A percentile compares a stretch with the other conserved stretches of the same genome.
These are phyloP conservation scores for Carassius carassius DNA, from an alignment of 2,113 vertebrate species.

Conservation along the genomic window DNA sequence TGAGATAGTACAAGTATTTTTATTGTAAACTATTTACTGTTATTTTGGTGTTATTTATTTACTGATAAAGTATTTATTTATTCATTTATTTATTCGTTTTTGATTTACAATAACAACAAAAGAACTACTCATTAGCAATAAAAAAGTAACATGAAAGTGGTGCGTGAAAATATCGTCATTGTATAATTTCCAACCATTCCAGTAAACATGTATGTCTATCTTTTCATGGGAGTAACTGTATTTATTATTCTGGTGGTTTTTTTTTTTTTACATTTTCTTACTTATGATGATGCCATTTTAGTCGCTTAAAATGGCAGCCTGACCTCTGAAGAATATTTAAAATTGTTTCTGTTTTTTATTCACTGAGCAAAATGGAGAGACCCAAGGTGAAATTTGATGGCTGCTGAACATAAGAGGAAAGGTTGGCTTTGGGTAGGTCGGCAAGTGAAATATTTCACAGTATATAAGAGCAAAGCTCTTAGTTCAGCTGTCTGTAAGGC, in stretches of 20 bases:
- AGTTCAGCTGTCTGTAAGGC: slow-evolving; percentile 13
- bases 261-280: background rate
- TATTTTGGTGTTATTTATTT: background rate
- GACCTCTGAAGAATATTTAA: slow-evolving; percentile 58
- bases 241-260: background rate
- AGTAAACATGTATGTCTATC: background rate
- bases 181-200: background rate
- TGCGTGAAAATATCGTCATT: background rate
- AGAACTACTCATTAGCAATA: background rate
- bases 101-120: background rate
- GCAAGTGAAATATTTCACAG: slow-evolving; percentile 58
- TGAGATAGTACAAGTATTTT: background rate
- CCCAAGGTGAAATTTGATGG: slow-evolving; percentile 49
- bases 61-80: background rate
- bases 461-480: slow-evolving; percentile 8
- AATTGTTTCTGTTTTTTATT: slow-evolving; percentile 66
- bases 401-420: slow-evolving; percentile 35
- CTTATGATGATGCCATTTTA: background rate
- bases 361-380: slow-evolving; percentile 35
- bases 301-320: slow-evolving; percentile 52
- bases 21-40: background rate
- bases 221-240: background rate
- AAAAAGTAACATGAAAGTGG: background rate
- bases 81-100: background rate
- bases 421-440: slow-evolving; percentile 24